Evolutionary conservation across 2,797 vertebrate genomes (phyloP), one percentile per base, ranked within the genome.

Genomic region (Masticophis lateralis): DNA sequence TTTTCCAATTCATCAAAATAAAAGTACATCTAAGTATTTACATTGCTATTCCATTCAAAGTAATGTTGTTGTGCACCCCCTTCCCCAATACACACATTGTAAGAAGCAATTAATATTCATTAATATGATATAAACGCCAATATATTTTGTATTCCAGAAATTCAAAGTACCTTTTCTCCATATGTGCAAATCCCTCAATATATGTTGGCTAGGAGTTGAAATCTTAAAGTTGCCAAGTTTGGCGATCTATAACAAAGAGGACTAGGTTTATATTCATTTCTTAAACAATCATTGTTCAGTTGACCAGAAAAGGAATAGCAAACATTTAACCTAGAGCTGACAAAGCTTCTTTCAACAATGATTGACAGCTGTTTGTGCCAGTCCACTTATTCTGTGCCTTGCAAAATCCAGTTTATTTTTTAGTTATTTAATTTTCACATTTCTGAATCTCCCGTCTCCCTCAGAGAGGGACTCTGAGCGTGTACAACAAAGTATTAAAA

Each of bases 61-160:
- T 92, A 92, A 43, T 87, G 88, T 88, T 88, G 94, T 96, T 96
- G 92, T 96, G 96, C 95, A 96, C 5, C 16, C 2, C 79, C 22
- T 61, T 61, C 43, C 88, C 27, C 22, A 66, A 94, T 96, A 95
- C 92, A 96, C 96, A 97, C 94, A 94, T 94, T 96, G 94, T 91
- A 92, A 96, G 95, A 94, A 96, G 96, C 97, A 97, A 97, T 97
- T 97, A 98, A 93, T 94, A 94, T 95, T 96, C 96, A 96, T 98
- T 97, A 97, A 97, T 97, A 97, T 95, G 95, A 96, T 95, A 97
- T 95, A 96, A 97, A 97, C 96, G 96, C 94, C 97, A 96, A 97
- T 97, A 96, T 96, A 93, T 95, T 89, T 94, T 93, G 94, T 94
- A 97, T 96, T 96, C 61, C 96, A 95, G 90, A n/a, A 96, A 96